Evolutionary conservation across 2,113 vertebrate genomes (phyloP), one percentile per base, ranked within the genome.

Genomic region (Scomber scombrus): DNA sequence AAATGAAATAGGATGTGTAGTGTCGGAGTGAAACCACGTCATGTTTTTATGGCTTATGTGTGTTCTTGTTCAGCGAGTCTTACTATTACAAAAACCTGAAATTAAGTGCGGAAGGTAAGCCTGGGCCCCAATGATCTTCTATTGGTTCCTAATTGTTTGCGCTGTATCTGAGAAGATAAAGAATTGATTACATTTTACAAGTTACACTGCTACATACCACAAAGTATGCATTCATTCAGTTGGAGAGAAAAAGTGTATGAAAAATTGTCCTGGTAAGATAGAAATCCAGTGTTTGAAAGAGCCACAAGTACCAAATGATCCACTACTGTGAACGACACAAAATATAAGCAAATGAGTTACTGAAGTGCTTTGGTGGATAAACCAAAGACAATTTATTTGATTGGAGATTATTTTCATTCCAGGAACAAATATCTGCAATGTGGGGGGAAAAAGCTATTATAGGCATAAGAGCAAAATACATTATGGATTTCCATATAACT

Each of bases 261-360:
- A 16, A 34, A 16, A 29, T 67, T 46, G 4, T 64, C 6, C 46
- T 43, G 23, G 23, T 18, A 60, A 52, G 18, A 50, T 45, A 26
- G 3, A 54, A 16, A 23, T 23, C 3, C 60, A 43, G 15, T 5
- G 16, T 50, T 56, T 58, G 11, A 19, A 58, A 62, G 75, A 55
- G 16, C 0, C 21, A 65, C n/a, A 14, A 5, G 47, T 61, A 49
- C 12, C 3, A 52, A 19, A 43, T 55, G 56, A 71, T 66, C 54
- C 78, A 63, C 5, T 31, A 5, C 29, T 55, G 23, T 63, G 34
- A 56, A 23, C 2, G 40, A 14, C 12, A 71, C 52, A 54, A 19
- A n/a, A 54, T 61, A 8, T 60, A 26, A 65, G 51, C 49, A 49
- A 10, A 31, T 69, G 10, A 70, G 71, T 80, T 70, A 61, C 77